Conservation (phyloP, 2,797 vertebrate genomes). For the Nasua narica region DNA sequence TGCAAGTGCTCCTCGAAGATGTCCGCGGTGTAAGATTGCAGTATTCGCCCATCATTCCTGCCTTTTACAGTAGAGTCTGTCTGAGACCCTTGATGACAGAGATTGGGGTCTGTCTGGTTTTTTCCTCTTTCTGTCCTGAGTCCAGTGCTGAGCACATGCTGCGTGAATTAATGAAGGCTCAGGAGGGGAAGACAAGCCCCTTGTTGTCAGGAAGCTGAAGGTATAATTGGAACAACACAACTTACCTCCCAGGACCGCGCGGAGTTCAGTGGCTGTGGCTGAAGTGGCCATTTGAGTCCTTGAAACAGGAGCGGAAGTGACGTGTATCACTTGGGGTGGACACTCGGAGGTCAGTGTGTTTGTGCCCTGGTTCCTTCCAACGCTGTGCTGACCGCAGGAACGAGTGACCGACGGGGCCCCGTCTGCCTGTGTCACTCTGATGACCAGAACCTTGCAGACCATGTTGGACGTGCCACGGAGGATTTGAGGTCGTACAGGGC, state of each 20-base stretch:
- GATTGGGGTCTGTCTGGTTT: too few relatives aligned
- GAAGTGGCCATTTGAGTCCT: not conserved
- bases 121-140: not conserved
- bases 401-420: rapidly evolving
- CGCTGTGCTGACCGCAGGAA: rapidly evolving
- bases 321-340: rapidly evolving
- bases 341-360: not conserved
- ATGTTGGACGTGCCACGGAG: not conserved
- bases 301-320: not conserved
- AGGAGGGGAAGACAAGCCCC: not conserved
- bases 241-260: rapidly evolving
- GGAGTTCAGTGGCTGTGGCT: not conserved
- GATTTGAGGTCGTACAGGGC: not conserved
- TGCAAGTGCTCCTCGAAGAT: not conserved
- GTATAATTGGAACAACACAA: rapidly evolving
- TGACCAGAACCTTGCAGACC: not conserved
- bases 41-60: rapidly evolving
- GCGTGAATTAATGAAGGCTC: not conserved
- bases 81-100: not conserved
- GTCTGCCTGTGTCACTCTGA: not conserved
- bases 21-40: rapidly evolving
- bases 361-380: not conserved
- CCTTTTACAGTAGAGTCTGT: not conserved
- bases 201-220: not conserved
- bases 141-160: not conserved